Conservation (phyloP, 1,140 invertebrate species). For the Helicoverpa zea region DNA sequence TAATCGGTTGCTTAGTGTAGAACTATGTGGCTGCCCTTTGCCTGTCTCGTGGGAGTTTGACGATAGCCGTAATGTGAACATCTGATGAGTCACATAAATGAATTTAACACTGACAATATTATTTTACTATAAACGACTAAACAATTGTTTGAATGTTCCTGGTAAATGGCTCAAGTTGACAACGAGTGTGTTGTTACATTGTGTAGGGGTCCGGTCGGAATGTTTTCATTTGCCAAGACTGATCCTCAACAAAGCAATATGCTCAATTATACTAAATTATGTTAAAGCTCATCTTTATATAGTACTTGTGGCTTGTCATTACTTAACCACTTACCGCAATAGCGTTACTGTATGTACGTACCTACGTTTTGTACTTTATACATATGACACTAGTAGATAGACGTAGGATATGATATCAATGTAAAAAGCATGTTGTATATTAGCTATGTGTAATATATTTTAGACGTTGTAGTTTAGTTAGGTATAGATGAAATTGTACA, state of each 20-base stretch:
- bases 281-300: slow-evolving; percentile 52
- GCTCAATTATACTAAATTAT: slow-evolving; percentile 65
- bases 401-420: slow-evolving; percentile 69
- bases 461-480: slow-evolving; percentile 80
- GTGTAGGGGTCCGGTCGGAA: slow-evolving; percentile 18
- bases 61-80: slow-evolving; percentile 18
- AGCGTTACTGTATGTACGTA: slow-evolving; percentile 60
- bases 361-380: slow-evolving; percentile 69
- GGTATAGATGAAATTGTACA: slow-evolving; percentile 85
- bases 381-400: slow-evolving; percentile 58
- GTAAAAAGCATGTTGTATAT: slow-evolving; percentile 85
- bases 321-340: slow-evolving; percentile 59
- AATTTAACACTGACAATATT: slow-evolving; percentile 50
- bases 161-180: slow-evolving; percentile 44
- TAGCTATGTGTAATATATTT: slow-evolving; percentile 84
- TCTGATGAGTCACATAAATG: slow-evolving; percentile 29
- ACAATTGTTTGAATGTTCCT: slow-evolving; percentile 46
- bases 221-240: slow-evolving; percentile 40
- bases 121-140: slow-evolving; percentile 38
- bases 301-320: slow-evolving; percentile 63
- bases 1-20: slow-evolving; percentile 7
- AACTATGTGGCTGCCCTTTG: slow-evolving; percentile 24
- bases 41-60: slow-evolving; percentile 9
- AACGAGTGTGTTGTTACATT: slow-evolving; percentile 20
- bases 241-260: slow-evolving; percentile 39